Percentiles rank a stretch among this genome's conserved stretches.
phyloP scores from a whole-genome alignment of 2,888 invertebrate genomes.

The Ypsolopha sequella region DNA sequence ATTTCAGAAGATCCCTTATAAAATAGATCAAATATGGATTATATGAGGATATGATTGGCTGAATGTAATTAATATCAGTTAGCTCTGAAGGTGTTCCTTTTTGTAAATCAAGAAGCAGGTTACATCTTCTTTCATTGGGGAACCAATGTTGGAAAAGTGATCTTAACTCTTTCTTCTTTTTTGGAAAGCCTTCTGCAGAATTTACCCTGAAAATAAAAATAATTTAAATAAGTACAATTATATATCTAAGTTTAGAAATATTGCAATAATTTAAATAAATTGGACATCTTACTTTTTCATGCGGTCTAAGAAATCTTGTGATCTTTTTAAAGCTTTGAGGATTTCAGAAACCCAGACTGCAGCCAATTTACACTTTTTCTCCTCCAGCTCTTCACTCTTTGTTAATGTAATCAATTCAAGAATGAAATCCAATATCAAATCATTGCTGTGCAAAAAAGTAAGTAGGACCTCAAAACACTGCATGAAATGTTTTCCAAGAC shows the following conservation, averaged over 20 bases:
- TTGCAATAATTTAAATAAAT: too few relatives aligned
- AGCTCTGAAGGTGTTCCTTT: slow-evolving; percentile 42
- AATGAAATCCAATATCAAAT: slow-evolving; percentile 57
- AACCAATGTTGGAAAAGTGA: slow-evolving; percentile 48
- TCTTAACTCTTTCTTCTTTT: slow-evolving; percentile 35
- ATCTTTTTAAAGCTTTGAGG: slow-evolving; percentile 46
- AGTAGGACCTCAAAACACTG: slow-evolving; percentile 69
- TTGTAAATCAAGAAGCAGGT: slow-evolving; percentile 39
- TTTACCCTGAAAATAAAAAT: slow-evolving; percentile 20
- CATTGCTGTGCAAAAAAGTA: slow-evolving; percentile 58
- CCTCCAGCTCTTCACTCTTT: slow-evolving; percentile 27
- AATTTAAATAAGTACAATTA: background rate
- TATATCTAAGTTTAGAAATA: background rate
- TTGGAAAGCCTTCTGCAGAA: slow-evolving; percentile 16
- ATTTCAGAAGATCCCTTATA: slow-evolving; percentile 33
- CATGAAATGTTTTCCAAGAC: slow-evolving; percentile 33
- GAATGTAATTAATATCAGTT: slow-evolving; percentile 37
- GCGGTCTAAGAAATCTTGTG: slow-evolving; percentile 34
- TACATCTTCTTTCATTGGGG: slow-evolving; percentile 36
- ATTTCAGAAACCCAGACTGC: slow-evolving; percentile 69
- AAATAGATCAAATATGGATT: slow-evolving; percentile 49
- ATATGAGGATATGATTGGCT: slow-evolving; percentile 45
- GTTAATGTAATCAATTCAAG: slow-evolving; percentile 50
- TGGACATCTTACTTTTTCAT: slow-evolving; percentile 31
- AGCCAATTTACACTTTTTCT: slow-evolving; percentile 41